Base-by-base conservation (phyloP, 2,113 vertebrate genomes). In the Heteronetta atricapilla region DNA sequence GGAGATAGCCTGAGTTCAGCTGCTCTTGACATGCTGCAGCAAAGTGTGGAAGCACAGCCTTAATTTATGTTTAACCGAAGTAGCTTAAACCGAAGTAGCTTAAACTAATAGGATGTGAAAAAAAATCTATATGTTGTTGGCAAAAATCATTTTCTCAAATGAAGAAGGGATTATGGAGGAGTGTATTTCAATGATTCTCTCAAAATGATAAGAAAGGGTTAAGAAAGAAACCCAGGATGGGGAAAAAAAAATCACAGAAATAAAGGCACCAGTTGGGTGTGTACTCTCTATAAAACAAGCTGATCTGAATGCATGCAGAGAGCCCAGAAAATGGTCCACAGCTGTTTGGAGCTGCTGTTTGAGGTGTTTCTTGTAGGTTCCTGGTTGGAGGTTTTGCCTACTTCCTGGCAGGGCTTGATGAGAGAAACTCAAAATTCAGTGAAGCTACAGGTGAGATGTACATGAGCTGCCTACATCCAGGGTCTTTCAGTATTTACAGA, bases 21-120 rank as follows among this genome's bases (percentile, higher is more conserved):
- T 42, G 20, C 6, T 56, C 25, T n/a, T 68, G 20, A 13, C 28
- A 34, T 7, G 15, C 8, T 48, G 26, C 40, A 80, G 48, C 85
- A 81, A 42, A 0, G 2, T 67, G 33, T 38, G 9, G 20, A 66
- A 64, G 28, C 0, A 0, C 12, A 8, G 38, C 50, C 52, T 59
- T 38, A 46, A 36, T 36, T 50, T 67, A 10, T 42, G 33, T 79
- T 80, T 69, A 77, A 60, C 10, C 4, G 29, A 79, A 63, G 8
- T 44, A 4, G 0, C 38, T 83, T 81, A 56, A 53, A 18, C 6
- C 4, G 29, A 79, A 63, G 8, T 44, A 4, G 0, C 38, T 83
- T 81, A 56, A 53, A 23, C 12, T 50, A 29, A 25, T 50, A 82
- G 22, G 34, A n/a, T 53, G 13, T 52, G 29, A 67, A 69, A 84